Percentiles rank a stretch among this genome's conserved stretches.
phyloP scores from a whole-genome alignment of 2,797 vertebrate genomes.

The Rhinella marina region DNA sequence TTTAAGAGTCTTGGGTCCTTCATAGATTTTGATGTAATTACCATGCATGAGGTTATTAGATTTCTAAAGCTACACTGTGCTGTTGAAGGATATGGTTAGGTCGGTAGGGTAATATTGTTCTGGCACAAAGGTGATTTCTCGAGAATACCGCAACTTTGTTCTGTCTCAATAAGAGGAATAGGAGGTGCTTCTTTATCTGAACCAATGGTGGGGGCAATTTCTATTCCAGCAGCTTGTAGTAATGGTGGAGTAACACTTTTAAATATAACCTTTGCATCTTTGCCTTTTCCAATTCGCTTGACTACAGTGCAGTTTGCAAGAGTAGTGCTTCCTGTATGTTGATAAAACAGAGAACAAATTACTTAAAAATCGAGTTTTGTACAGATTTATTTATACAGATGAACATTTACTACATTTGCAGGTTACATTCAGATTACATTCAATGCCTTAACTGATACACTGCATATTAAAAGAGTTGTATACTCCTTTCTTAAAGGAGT shows the following conservation, averaged over 20 bases:
- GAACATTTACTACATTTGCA: neutral
- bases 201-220: neutral
- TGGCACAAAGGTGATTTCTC: neutral
- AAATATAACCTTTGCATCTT: slow-evolving; percentile 74
- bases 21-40: slow-evolving; percentile 74
- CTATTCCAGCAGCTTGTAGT: neutral
- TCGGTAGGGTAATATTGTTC: neutral
- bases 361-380: neutral
- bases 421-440: no score
- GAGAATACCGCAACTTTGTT: neutral
- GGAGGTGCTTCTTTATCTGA: neutral
- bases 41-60: slow-evolving; percentile 64
- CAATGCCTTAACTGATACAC: neutral
- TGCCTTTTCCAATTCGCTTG: slow-evolving; percentile 76
- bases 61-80: neutral
- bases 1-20: slow-evolving; percentile 75
- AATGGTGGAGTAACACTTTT: slow-evolving; percentile 70
- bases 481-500: no score
- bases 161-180: neutral
- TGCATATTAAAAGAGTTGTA: no score
- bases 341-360: slow-evolving; percentile 47
- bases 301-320: slow-evolving; percentile 76
- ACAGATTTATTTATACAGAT: neutral
- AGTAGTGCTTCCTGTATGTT: slow-evolving; percentile 67
- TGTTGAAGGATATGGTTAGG: neutral